Base-by-base conservation (phyloP, 2,888 invertebrate genomes). In the Acronicta leporina region DNA sequence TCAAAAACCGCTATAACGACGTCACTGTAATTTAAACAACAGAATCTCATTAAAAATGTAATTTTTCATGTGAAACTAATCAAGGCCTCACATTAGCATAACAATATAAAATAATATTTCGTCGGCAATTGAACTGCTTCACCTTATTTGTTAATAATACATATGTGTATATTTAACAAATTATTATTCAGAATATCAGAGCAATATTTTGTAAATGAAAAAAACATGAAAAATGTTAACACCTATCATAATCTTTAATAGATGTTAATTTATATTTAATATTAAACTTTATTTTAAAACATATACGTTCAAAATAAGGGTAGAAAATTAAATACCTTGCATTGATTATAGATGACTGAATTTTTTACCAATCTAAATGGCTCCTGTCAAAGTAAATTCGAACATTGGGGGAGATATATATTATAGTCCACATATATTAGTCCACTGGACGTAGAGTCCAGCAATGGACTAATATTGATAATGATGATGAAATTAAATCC, bases 41-140 rank as follows among this genome's bases (percentile, higher is more conserved):
- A 58, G 79, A 73, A 80, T 77, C 69, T 79, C 77, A 68, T 77
- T 65, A 65, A 55, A 66, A 73, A 41, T 44, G 20, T 44, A 46
- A 35, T 53, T 56, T 64, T 61, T 60, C 61, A 61, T 57, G 60
- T 60, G 49, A 43, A 77, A 51, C 38, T 65, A 63, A 75, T 64
- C 63, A 73, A 71, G 47, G 71, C 65, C 62, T 66, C 56, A 66
- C 60, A 68, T 64, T 63, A 62, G 47, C 45, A 57, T 59, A 56
- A 64, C 43, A 68, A 60, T 69, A 33, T 47, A 50, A 63, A 57
- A 56, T 56, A 56, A 59, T 59, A 51, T 57, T 62, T 43, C 40
- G 46, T 16, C 45, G 33, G 40, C 44, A 42, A 47, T 20, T 55
- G 38, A 56, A 59, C 54, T 55, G 60, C 20, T 54, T 44, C 33